phyloP scores from a whole-genome alignment of 2,797 vertebrate genomes.

The Propithecus perrieri region DNA sequence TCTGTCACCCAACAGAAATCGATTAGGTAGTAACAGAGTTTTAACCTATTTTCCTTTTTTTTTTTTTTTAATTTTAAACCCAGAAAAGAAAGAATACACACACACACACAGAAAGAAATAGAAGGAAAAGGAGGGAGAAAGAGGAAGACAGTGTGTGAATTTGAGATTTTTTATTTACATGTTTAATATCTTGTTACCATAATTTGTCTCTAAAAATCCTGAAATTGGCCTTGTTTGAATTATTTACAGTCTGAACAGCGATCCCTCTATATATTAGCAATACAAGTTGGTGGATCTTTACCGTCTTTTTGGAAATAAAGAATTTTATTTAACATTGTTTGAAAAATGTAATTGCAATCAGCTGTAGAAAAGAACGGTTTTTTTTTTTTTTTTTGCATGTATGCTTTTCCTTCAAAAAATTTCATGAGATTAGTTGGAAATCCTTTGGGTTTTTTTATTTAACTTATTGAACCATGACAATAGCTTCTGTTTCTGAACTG shows the following conservation, averaged over 20 bases:
- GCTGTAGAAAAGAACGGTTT: accelerated
- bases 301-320: not conserved
- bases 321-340: not conserved
- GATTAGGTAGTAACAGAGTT: not conserved
- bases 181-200: not conserved
- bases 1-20: not conserved
- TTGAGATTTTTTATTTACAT: not conserved
- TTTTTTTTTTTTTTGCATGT: not conserved
- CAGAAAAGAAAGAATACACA: not conserved
- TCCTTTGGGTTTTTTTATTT: not conserved
- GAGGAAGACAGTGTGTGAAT: not conserved
- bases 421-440: not conserved
- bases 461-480: not conserved
- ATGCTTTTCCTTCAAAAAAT: not conserved
- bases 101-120: not conserved
- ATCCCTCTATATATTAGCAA: not conserved
- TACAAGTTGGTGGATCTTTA: not conserved
- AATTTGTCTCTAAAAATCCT: not conserved
- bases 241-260: not conserved
- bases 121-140: not conserved
- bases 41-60: not conserved
- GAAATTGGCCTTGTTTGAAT: not conserved
- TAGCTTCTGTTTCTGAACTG: not conserved
- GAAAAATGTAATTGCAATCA: not conserved
- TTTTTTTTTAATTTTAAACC: not conserved